A percentile compares a stretch with the other conserved stretches of the same genome.
These are phyloP conservation scores for Cephus nigrinus DNA, from an alignment of 2,888 invertebrate species.

Conservation along the genomic window DNA sequence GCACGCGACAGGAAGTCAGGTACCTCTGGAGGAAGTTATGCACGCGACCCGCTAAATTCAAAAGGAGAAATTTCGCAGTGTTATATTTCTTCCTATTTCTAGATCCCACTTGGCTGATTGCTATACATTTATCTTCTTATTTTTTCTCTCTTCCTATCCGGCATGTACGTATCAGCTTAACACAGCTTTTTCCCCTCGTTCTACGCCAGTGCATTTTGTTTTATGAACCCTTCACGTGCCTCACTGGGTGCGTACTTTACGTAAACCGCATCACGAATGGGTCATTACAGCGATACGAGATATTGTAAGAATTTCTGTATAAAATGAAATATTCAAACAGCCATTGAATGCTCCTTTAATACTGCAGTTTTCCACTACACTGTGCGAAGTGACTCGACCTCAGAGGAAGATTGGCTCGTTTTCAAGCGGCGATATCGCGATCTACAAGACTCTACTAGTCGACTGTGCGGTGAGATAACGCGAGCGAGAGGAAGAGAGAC, in stretches of 20 bases:
- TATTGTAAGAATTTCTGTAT: neutral
- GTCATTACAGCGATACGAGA: neutral
- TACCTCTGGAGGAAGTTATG: neutral
- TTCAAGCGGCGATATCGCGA: neutral
- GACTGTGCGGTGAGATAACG: neutral
- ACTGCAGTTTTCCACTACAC: neutral
- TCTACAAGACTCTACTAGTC: neutral
- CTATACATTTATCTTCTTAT: neutral
- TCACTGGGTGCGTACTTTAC: neutral
- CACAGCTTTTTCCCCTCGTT: neutral
- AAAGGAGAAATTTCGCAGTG: neutral
- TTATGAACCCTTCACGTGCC: neutral
- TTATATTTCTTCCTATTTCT: neutral
- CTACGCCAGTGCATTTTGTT: neutral
- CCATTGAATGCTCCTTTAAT: neutral
- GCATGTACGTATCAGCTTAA: neutral
- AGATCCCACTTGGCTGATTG: neutral
- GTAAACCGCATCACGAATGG: neutral
- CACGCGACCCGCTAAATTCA: neutral
- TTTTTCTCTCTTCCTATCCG: neutral
- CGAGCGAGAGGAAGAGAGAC: neutral
- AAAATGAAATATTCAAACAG: neutral
- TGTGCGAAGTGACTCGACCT: neutral
- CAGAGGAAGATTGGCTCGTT: neutral
- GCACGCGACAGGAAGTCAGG: neutral